Evolutionary conservation across 2,113 vertebrate species (phyloP).

Genomic region (Strix aluco): DNA sequence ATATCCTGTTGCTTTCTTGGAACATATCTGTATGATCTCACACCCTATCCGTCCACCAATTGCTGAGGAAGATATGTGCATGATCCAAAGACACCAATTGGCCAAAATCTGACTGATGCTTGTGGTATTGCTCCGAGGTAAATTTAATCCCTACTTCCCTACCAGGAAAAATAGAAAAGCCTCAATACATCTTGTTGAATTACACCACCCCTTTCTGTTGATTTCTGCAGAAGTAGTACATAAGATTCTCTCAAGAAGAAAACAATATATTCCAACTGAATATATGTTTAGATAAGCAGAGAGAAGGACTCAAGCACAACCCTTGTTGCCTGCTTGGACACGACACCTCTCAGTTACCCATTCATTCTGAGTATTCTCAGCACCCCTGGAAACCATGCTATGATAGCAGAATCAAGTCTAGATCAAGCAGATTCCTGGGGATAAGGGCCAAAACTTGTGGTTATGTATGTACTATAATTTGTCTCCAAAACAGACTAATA

Average conservation of each 20-base stretch:
- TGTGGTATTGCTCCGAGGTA: background rate
- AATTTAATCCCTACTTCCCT: background rate
- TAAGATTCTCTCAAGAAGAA: background rate
- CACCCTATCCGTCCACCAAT: conserved; percentile 29
- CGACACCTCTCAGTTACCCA: background rate
- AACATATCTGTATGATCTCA: conserved; percentile 48
- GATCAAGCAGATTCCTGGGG: background rate
- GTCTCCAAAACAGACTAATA: background rate
- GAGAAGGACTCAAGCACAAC: background rate
- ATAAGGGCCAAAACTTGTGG: background rate
- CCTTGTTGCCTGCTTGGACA: background rate
- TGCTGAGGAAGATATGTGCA: background rate
- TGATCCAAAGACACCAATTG: conserved; percentile 25
- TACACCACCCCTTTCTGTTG: background rate
- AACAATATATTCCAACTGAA: background rate
- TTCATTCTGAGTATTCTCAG: background rate
- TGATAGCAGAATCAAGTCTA: background rate
- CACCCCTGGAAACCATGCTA: background rate
- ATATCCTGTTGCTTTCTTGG: conserved; percentile 62
- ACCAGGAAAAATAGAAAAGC: background rate
- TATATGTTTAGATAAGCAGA: background rate
- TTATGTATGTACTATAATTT: background rate
- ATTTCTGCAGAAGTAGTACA: background rate
- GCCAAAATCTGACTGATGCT: conserved; percentile 31
- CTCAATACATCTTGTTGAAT: background rate